Conservation (phyloP, 2,113 vertebrate genomes). For the Pica pica region DNA sequence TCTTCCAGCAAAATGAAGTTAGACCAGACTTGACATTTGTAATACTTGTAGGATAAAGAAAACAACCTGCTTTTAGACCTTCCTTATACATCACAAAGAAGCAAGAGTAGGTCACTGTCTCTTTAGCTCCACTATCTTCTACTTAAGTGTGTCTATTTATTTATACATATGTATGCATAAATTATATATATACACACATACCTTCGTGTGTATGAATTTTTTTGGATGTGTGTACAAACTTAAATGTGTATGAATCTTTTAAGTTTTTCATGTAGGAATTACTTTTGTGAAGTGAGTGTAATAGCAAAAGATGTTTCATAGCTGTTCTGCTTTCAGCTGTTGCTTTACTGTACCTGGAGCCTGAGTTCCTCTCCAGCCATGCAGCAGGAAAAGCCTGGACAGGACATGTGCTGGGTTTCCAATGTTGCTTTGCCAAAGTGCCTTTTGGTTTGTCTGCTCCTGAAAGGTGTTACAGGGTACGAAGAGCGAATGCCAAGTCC, state of each 20-base stretch:
- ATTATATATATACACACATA: background rate
- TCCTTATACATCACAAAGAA: background rate
- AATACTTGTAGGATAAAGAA: background rate
- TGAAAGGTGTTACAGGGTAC: background rate
- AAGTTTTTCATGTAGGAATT: background rate
- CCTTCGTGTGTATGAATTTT: background rate
- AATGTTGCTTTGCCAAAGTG: constrained; percentile 3
- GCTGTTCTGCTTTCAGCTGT: background rate
- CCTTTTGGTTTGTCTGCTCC: background rate
- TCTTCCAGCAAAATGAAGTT: constrained; percentile 2
- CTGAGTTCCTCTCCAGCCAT: background rate
- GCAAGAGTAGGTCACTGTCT: background rate
- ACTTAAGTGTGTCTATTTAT: background rate
- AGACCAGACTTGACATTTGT: background rate
- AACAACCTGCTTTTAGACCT: background rate
- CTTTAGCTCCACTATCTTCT: background rate
- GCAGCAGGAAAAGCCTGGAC: background rate
- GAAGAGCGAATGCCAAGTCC: background rate
- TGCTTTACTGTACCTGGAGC: background rate
- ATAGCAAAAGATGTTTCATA: background rate
- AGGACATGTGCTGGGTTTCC: background rate
- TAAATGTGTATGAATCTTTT: background rate
- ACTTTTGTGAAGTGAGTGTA: background rate
- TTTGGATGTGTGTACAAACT: background rate
- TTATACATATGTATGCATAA: background rate